Evolutionary conservation across 2,113 vertebrate species (phyloP).

Genomic region (Ageneiosus marmoratus): DNA sequence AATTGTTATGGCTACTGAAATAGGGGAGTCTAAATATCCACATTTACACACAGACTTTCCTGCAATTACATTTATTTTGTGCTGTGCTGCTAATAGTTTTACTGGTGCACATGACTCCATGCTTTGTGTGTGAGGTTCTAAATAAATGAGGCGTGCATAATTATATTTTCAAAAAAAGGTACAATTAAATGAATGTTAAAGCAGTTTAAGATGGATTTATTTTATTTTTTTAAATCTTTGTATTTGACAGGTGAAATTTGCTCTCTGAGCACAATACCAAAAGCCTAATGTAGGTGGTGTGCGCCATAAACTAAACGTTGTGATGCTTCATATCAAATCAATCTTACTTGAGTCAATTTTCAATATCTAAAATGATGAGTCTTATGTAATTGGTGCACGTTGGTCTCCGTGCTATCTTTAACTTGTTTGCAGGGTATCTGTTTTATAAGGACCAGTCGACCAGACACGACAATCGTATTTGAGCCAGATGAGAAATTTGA

Average conservation of each 20-base stretch:
- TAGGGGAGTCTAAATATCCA: background rate
- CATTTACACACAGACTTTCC: too few species aligned
- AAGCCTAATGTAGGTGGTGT: background rate
- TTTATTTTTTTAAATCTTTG: too few species aligned
- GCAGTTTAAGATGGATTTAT: too few species aligned
- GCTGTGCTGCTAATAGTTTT: background rate
- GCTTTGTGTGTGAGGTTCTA: too few species aligned
- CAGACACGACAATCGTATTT: conserved; percentile 78
- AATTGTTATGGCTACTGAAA: background rate
- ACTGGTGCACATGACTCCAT: too few species aligned
- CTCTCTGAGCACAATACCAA: too few species aligned
- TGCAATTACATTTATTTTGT: too few species aligned
- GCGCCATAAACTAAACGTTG: background rate
- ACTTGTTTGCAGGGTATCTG: conserved; percentile 76
- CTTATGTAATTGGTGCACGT: background rate
- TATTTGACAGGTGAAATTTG: too few species aligned
- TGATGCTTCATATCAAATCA: background rate
- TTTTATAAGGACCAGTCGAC: conserved; percentile 80
- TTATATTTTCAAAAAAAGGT: too few species aligned
- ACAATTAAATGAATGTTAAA: too few species aligned
- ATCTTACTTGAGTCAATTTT: background rate
- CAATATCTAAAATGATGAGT: background rate
- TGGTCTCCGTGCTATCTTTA: background rate
- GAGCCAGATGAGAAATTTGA: conserved; percentile 79
- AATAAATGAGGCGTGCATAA: background rate